Evolutionary conservation across 2,888 invertebrate species (phyloP), one percentile per base, ranked within the genome.

Genomic region (Nomada flava): DNA sequence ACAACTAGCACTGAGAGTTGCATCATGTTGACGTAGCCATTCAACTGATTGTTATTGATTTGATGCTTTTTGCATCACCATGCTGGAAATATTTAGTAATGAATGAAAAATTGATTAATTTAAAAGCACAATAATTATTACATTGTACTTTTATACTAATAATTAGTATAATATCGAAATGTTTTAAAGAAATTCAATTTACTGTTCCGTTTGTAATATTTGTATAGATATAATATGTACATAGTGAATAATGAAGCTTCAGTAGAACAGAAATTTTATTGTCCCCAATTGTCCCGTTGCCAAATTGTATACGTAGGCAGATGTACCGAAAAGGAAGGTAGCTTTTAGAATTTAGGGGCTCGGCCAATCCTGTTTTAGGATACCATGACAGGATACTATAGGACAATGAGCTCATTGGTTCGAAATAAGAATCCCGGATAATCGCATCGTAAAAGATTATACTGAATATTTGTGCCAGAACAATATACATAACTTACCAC

Each of bases 331-430:
- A 67, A 9, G 42, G 20, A 7, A 3, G 55, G n/a, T 67, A 50
- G 20, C 76, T 82, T 72, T 80, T 29, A 44, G 76, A 80, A 82
- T 0, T 20, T 23, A 36, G 50, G 26, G 26, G 23, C 20, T 52
- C 52, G 62, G 44, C 47, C 26, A 60, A 62, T 57, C 69, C 64
- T 57, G 47, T 47, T 72, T 42, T 53, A 47, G 50, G 42, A 20
- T 42, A 55, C 15, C n/a, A 23, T 36, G 13, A n/a, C 53, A 68
- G 44, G n/a, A 23, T 53, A 47, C 53, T 47, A 36, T 52, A 36
- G 47, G 2, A 42, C 11, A 50, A 57, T 57, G 20, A 44, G 15
- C 53, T 55, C 36, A 20, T 20, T 15, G 13, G 4, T 36, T 36
- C 15, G 10, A 7, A 20, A 68, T 15, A 18, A 36, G 36, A 36